These are phyloP conservation scores for Caenorhabditis panamensis DNA, from an alignment of 2,888 invertebrate genomes.

Conservation along the genomic window DNA sequence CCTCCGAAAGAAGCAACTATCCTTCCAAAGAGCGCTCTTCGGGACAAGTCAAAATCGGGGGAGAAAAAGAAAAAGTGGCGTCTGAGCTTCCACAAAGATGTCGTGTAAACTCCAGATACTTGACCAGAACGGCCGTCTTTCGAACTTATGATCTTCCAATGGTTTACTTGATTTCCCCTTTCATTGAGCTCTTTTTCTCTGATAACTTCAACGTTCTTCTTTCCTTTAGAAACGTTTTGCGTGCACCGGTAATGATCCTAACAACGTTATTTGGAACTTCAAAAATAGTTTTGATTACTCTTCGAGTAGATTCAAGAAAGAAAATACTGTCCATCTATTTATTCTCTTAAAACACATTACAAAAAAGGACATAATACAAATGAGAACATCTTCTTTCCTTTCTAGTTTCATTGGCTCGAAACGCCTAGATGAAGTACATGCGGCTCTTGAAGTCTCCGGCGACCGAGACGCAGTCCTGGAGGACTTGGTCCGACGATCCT, in stretches of 20 bases:
- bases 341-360: constrained; percentile 11
- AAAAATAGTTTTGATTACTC: too few species aligned
- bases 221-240: constrained; percentile 29
- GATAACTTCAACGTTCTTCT: constrained; percentile 2
- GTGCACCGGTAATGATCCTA: constrained; percentile 35
- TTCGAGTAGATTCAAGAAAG: too few species aligned
- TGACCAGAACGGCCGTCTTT: constrained; percentile 33
- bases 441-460: constrained; percentile 73
- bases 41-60: constrained; percentile 65
- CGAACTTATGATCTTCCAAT: constrained; percentile 30
- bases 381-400: too few species aligned
- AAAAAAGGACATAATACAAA: constrained; percentile 24
- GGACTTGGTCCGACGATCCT: constrained; percentile 62
- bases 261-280: constrained; percentile 8
- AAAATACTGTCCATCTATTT: constrained; percentile 7
- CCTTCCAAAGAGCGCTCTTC: constrained; percentile 65
- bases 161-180: not conserved
- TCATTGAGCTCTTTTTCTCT: constrained; percentile 18
- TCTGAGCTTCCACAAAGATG: constrained; percentile 63
- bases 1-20: constrained; percentile 41
- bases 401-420: too few species aligned
- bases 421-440: constrained; percentile 78
- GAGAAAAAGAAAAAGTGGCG: constrained; percentile 71
- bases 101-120: constrained; percentile 20
- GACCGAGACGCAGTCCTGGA: constrained; percentile 75